These are phyloP conservation scores for Drosophila melanosoma DNA, from an alignment of 2,888 invertebrate genomes.

Conservation along the genomic window DNA sequence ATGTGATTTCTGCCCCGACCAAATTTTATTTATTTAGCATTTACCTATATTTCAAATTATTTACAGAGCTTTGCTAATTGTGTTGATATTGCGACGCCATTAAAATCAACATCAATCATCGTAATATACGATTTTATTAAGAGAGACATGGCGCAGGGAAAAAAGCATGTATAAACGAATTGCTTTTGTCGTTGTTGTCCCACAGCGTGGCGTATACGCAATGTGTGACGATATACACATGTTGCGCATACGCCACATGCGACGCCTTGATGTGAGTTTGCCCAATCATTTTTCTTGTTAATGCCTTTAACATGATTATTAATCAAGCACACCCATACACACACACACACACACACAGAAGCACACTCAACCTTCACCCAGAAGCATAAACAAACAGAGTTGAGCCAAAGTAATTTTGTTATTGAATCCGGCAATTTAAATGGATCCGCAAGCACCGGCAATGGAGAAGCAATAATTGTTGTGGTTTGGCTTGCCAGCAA, in stretches of 20 bases:
- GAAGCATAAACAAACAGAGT: slow-evolving; percentile 16
- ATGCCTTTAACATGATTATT: slow-evolving; percentile 68
- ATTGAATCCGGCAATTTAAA: slow-evolving; percentile 76
- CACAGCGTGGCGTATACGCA: slow-evolving; percentile 37
- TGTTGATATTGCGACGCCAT: slow-evolving; percentile 56
- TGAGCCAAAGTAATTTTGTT: slow-evolving; percentile 54
- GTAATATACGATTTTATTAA: slow-evolving; percentile 64
- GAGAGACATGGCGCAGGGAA: slow-evolving; percentile 22
- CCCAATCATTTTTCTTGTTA: slow-evolving; percentile 71
- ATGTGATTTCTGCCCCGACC: slow-evolving; percentile 8
- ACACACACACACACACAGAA: slow-evolving; percentile 22
- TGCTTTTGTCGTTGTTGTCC: slow-evolving; percentile 58
- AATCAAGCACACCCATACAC: slow-evolving; percentile 57
- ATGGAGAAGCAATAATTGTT: slow-evolving; percentile 73
- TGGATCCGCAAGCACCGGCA: slow-evolving; percentile 60
- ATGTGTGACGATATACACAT: slow-evolving; percentile 46
- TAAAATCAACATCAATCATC: slow-evolving; percentile 70
- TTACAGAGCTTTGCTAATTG: slow-evolving; percentile 44
- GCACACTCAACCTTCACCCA: slow-evolving; percentile 18
- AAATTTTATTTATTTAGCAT: not conserved
- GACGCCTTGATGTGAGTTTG: slow-evolving; percentile 53
- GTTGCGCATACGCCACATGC: slow-evolving; percentile 57
- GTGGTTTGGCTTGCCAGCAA: slow-evolving; percentile 55
- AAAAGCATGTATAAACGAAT: slow-evolving; percentile 33
- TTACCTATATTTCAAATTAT: slow-evolving; percentile 6